Percentiles rank a stretch among this genome's conserved stretches.
phyloP scores from a whole-genome alignment of 2,888 invertebrate species.

The Synanthedon tipuliformis region DNA sequence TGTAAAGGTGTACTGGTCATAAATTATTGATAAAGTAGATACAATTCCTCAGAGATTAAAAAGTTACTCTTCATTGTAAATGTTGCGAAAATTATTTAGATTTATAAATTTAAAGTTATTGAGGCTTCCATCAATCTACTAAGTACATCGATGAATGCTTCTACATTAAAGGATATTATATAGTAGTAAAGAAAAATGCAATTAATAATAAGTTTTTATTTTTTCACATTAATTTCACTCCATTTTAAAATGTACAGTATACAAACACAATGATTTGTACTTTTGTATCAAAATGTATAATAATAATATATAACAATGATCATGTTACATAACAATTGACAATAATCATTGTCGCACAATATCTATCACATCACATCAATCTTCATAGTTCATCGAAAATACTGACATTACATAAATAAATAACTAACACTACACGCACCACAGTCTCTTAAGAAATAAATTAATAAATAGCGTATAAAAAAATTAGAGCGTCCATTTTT shows the following conservation, averaged over 20 bases:
- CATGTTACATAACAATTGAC: constrained; percentile 6
- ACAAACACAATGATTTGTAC: constrained; percentile 45
- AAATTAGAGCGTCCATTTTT: constrained; percentile 42
- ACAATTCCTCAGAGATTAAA: too few relatives aligned
- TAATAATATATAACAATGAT: constrained; percentile 32
- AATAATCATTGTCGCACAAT: constrained; percentile 6
- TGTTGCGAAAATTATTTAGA: too few relatives aligned
- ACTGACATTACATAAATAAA: constrained; percentile 61
- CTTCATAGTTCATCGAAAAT: constrained; percentile 49
- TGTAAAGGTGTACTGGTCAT: too few relatives aligned
- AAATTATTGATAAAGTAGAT: too few relatives aligned
- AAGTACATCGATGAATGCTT: too few relatives aligned
- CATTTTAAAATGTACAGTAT: constrained; percentile 47
- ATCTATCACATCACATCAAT: constrained; percentile 46
- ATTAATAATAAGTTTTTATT: constrained; percentile 20
- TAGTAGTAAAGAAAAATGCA: too few relatives aligned
- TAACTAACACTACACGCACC: constrained; percentile 61
- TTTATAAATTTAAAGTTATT: too few relatives aligned
- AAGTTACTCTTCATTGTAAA: too few relatives aligned
- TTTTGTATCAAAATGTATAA: constrained; percentile 22
- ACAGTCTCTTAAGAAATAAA: constrained; percentile 56
- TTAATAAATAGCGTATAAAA: constrained; percentile 60
- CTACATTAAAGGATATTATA: too few relatives aligned
- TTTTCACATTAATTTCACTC: constrained; percentile 32
- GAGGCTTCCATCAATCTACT: too few relatives aligned